Percentiles rank a stretch among this genome's conserved stretches.
These are phyloP conservation scores for Mya arenaria DNA, from an alignment of 1,140 invertebrate genomes.

Conservation along the genomic window DNA sequence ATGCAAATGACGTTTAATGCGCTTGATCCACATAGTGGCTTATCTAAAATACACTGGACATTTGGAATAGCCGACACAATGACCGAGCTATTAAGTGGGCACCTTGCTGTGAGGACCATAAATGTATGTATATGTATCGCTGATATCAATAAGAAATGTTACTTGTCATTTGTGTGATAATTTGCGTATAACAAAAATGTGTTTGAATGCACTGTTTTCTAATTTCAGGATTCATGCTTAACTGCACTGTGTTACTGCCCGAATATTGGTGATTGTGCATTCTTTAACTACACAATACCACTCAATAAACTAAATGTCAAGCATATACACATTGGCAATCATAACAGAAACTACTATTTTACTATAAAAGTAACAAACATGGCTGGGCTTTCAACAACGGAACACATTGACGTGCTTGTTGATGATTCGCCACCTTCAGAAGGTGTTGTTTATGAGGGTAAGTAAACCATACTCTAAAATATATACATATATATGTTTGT, in stretches of 20 bases:
- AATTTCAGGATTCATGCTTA: neutral
- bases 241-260: conserved; percentile 53
- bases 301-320: conserved; percentile 53
- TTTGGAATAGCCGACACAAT: conserved; percentile 33
- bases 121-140: neutral
- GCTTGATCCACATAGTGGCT: conserved; percentile 64
- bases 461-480: no score
- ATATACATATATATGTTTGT: no score
- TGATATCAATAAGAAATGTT: neutral
- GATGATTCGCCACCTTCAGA: conserved; percentile 61
- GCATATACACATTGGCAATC: conserved; percentile 58
- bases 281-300: conserved; percentile 33
- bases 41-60: conserved; percentile 43
- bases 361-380: conserved; percentile 57
- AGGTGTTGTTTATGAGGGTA: conserved; percentile 59
- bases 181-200: neutral
- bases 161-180: neutral
- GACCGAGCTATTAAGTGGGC: neutral
- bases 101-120: neutral
- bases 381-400: conserved; percentile 38
- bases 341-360: conserved; percentile 62
- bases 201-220: neutral
- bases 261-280: conserved; percentile 49
- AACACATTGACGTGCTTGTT: conserved; percentile 50
- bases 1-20: conserved; percentile 64